Base-by-base conservation (phyloP, 2,888 invertebrate genomes). In the Coelopa pilipes region DNA sequence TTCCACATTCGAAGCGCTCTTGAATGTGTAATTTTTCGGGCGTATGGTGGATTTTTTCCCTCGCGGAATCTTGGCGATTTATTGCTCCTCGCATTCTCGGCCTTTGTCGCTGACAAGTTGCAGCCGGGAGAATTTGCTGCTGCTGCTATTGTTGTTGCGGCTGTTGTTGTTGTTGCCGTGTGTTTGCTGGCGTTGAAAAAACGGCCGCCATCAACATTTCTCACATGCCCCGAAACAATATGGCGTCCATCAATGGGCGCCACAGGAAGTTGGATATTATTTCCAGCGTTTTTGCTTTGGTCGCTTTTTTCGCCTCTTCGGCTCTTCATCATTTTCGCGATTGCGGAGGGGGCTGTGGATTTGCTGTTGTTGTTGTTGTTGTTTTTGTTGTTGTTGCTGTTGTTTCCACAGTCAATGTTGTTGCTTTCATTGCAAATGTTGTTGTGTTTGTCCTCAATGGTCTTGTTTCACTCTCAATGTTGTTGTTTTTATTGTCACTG, bases 241-340 rank as follows among this genome's bases (percentile, higher is more conserved):
- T 70, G 70, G 60, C 70, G 17, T 70, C 70, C 21, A 70, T 70
- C 70, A 60, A 46, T 46, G 60, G 21, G 47, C 17, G 59, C 15
- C 59, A 21, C 70, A 67, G 53, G 67, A 15, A 24, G 49, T 49
- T 47, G 49, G 70, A 60, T 60, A 24, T 59, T 47, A 49, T 59
- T 60, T 60, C 34, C 34, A 34, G 4, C 2, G 7, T 34, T 34
- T 34, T 34, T 34, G 2, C 7, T 4, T 34, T 34, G 34, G n/a
- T n/a, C 7, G 7, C 7, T 34, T 34, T 34, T 34, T 34, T 34
- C 7, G 2, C 4, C 7, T 34, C 7, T 34, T 34, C 7, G 34
- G 34, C 7, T 34, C 34, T 34, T 34, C 34, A 34, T 34, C 34
- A 34, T 34, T 34, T 34, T 34, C 7, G 34, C 34, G 34, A 34